Evolutionary conservation across 2,888 invertebrate species (phyloP).

Genomic region (Branchellion lobata): DNA sequence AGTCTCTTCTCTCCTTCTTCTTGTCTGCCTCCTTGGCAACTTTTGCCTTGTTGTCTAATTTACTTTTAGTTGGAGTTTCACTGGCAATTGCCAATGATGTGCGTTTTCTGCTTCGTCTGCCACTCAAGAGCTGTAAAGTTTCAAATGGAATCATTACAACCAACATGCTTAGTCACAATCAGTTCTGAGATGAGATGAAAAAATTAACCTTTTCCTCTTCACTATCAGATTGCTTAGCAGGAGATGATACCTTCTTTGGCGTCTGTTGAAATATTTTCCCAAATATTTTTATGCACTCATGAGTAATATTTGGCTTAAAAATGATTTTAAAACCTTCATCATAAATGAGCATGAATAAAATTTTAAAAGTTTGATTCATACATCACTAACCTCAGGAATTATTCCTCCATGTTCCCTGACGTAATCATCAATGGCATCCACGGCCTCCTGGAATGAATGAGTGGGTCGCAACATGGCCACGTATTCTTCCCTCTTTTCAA

Average conservation of each 20-base stretch:
- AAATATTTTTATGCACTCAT: no score
- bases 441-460: slow-evolving; percentile 34
- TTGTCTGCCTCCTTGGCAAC: not conserved
- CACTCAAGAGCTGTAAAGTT: not conserved
- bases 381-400: slow-evolving; percentile 28
- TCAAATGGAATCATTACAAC: no score
- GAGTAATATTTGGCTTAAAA: no score
- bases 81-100: not conserved
- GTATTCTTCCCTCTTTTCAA: slow-evolving; percentile 40
- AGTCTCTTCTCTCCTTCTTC: not conserved
- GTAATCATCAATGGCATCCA: slow-evolving; percentile 40
- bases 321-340: no score
- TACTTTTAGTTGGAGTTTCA: not conserved
- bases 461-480: slow-evolving; percentile 19
- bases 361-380: no score
- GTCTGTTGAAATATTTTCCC: slow-evolving; percentile 15
- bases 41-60: not conserved
- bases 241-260: not conserved
- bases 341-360: no score
- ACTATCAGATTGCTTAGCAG: not conserved
- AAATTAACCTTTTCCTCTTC: not conserved
- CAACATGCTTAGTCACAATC: no score
- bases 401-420: slow-evolving; percentile 34
- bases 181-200: no score
- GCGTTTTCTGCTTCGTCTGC: slow-evolving; percentile 3